Evolutionary conservation across 37 sponge, comb jelly and placozoan genomes (phyloP).

Genomic region (Amphimedon queenslandica): DNA sequence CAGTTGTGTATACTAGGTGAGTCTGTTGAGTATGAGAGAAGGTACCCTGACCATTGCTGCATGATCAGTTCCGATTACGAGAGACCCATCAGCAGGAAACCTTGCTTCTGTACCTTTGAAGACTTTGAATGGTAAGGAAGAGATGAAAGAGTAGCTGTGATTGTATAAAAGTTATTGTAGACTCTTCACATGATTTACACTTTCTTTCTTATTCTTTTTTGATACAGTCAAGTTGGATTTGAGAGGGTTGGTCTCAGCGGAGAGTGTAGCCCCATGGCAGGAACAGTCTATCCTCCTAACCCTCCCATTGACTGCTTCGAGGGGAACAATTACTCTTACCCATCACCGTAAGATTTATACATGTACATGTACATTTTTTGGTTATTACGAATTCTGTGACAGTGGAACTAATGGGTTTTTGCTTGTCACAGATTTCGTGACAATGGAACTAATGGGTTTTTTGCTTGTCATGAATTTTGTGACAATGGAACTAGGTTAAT

Average conservation of each 20-base stretch:
- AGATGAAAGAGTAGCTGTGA: too few relatives aligned
- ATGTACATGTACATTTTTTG: background rate
- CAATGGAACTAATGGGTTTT: too few relatives aligned
- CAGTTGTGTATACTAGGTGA: slow-evolving; percentile 21
- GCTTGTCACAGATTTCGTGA: too few relatives aligned
- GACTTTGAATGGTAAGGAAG: slow-evolving; percentile 23
- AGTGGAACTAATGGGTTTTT: too few relatives aligned
- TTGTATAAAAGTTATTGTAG: too few relatives aligned
- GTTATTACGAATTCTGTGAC: too few relatives aligned
- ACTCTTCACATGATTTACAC: too few relatives aligned
- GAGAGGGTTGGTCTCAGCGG: slow-evolving; percentile 1
- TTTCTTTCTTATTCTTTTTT: background rate
- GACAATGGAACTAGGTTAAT: too few relatives aligned
- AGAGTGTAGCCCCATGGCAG: background rate
- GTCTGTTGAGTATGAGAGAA: slow-evolving; percentile 1
- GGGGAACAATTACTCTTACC: background rate
- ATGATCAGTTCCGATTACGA: slow-evolving; percentile 8
- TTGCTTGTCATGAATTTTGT: too few relatives aligned
- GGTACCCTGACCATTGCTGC: slow-evolving; percentile 11
- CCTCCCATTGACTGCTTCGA: background rate
- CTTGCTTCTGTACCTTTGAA: slow-evolving; percentile 12
- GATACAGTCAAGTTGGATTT: background rate
- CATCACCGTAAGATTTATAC: background rate
- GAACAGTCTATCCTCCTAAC: background rate
- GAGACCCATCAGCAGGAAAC: background rate